These are phyloP conservation scores for Menura novaehollandiae DNA, from an alignment of 2,113 vertebrate species.

Conservation along the genomic window DNA sequence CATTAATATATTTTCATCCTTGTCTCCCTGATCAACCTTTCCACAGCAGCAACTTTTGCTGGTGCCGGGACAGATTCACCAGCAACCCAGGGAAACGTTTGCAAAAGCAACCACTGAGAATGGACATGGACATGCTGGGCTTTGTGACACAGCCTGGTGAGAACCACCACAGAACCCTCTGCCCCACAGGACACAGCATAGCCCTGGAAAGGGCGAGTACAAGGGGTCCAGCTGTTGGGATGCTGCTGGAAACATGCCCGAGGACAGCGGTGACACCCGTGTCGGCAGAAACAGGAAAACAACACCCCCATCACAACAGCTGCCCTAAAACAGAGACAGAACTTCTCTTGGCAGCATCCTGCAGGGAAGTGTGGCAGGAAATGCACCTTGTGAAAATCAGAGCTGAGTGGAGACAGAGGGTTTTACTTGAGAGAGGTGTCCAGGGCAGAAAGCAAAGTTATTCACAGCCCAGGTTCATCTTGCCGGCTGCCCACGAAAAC, in stretches of 20 bases:
- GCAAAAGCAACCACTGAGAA: not conserved
- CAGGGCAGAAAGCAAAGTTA: not conserved
- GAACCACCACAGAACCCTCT: not conserved
- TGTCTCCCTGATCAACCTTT: conserved; percentile 10
- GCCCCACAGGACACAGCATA: not conserved
- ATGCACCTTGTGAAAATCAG: not conserved
- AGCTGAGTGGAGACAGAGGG: not conserved
- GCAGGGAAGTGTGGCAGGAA: not conserved
- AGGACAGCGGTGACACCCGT: not conserved
- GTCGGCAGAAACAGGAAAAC: not conserved
- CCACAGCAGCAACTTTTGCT: not conserved
- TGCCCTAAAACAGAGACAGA: not conserved
- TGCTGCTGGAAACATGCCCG: not conserved
- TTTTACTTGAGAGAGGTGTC: not conserved
- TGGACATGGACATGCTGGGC: not conserved
- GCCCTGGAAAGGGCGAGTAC: not conserved
- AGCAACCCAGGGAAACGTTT: not conserved
- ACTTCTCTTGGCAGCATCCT: not conserved
- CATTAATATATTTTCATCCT: conserved; percentile 13
- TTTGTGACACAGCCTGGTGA: not conserved
- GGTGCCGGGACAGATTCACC: not conserved
- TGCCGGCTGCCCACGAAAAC: not conserved
- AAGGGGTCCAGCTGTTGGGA: not conserved
- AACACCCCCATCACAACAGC: not conserved
- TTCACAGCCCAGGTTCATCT: not conserved